A percentile compares a stretch with the other conserved stretches of the same genome.
These are phyloP conservation scores for Halictus rubicundus DNA, from an alignment of 1,140 invertebrate genomes.

Conservation along the genomic window DNA sequence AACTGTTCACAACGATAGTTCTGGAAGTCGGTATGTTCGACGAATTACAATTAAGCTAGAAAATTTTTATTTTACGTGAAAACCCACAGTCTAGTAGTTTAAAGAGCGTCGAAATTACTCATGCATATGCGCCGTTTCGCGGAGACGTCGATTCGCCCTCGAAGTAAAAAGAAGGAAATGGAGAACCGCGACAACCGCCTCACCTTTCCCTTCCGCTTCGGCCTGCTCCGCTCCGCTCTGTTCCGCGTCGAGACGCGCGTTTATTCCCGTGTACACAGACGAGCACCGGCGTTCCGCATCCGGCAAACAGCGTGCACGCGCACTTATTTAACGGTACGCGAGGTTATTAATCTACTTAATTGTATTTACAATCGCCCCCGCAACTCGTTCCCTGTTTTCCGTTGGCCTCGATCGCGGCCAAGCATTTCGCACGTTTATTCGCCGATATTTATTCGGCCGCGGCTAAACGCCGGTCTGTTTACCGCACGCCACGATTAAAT, in stretches of 20 bases:
- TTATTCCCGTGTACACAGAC: neutral
- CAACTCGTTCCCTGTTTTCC: neutral
- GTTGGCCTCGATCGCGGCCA: neutral
- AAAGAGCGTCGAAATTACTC: neutral
- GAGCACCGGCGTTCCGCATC: neutral
- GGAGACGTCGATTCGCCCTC: too few relatives aligned
- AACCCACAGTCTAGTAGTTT: too few relatives aligned
- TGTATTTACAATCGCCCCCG: neutral
- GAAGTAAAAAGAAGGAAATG: neutral
- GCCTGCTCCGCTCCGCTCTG: too few relatives aligned
- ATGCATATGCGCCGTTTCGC: neutral
- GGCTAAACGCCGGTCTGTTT: conserved; percentile 11
- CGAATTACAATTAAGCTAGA: too few relatives aligned
- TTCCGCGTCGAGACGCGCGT: neutral
- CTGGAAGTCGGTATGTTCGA: too few relatives aligned
- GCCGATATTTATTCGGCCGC: conserved; percentile 14
- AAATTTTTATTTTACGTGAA: too few relatives aligned
- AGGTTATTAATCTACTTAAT: conserved; percentile 19
- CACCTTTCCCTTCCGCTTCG: too few relatives aligned
- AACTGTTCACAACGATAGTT: too few relatives aligned
- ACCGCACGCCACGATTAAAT: conserved; percentile 19
- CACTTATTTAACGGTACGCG: neutral
- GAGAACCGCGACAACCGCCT: neutral
- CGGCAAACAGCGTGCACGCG: neutral
- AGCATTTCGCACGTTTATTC: conserved; percentile 5